Percentiles rank a stretch among this genome's conserved stretches.
Conservation (phyloP, 1,140 invertebrate species). For the Nylanderia fulva region DNA sequence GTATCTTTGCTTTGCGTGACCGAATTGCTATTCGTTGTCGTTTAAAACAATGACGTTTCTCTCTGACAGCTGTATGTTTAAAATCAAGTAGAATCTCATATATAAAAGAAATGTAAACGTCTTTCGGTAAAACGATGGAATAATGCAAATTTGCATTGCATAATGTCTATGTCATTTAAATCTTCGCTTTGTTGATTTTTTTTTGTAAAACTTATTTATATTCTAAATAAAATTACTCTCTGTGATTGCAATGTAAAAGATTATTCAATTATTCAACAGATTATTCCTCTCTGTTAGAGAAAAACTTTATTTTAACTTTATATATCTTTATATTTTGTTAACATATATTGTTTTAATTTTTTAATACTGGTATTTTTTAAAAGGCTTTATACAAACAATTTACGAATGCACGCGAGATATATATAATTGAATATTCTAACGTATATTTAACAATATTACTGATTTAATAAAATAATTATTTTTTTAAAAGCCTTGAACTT, state of each 20-base stretch:
- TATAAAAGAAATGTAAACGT: background rate
- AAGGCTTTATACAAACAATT: background rate
- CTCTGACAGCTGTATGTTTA: constrained; percentile 41
- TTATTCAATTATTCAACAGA: background rate
- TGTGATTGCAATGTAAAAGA: background rate
- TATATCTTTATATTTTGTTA: background rate
- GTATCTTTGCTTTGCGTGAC: constrained; percentile 37
- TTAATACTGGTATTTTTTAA: background rate
- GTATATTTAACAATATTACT: background rate
- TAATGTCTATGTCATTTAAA: constrained; percentile 19
- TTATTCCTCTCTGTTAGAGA: background rate
- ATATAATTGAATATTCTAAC: background rate
- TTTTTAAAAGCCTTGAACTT: background rate
- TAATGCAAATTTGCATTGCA: background rate
- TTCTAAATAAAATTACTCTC: constrained; percentile 34
- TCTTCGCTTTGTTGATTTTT: background rate
- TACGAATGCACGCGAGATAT: background rate
- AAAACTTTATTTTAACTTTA: background rate
- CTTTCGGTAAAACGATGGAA: background rate
- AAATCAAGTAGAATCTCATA: constrained; percentile 19
- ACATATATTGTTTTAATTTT: too few species aligned
- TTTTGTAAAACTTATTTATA: constrained; percentile 28
- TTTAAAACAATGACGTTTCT: constrained; percentile 37
- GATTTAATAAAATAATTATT: background rate
- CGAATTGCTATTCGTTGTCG: constrained; percentile 3